Evolutionary conservation across 2,888 invertebrate species (phyloP), one percentile per base, ranked within the genome.

Genomic region (Drosophila mimica): DNA sequence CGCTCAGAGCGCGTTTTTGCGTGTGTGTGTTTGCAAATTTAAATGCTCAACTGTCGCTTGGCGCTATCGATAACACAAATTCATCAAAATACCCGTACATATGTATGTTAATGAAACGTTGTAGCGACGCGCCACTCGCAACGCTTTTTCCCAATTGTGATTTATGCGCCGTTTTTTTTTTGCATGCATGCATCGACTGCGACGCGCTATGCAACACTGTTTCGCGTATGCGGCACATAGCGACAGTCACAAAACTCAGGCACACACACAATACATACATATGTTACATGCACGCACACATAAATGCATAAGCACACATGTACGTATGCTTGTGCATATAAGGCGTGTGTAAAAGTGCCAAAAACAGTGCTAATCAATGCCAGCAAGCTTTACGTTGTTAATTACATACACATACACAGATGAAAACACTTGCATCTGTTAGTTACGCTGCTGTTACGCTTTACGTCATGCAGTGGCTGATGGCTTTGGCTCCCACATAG

Each of bases 351-450:
- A 74, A 59, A 70, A 73, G 79, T 79, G 79, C 70, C 85, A 82
- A 87, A 88, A 76, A 77, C 67, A 66, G 63, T 52, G 71, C 81
- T 80, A 89, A 87, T 89, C 89, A 90, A 90, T 85, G 91, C 75
- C 73, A 82, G 51, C 70, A 34, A 64, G 75, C 66, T 82, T 90
- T 64, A 65, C 74, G 64, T 79, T 73, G 65, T 70, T 89, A 90
- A 89, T 74, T 73, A 74, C 70, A 79, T 59, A 66, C 56, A 74
- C 28, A 30, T 28, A 56, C 53, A 52, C 36, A 56, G 28, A 56
- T 25, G n/a, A 56, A 56, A 57, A 51, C 48, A 57, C 61, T 57
- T 57, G 56, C 48, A 57, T 63, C 57, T 63, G 74, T n/a, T 64
- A 49, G 81, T 71, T 72, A 72, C 81, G 77, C 51, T 71, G 43